Percentiles rank a stretch among this genome's conserved stretches.
Conservation (phyloP, 2,113 vertebrate species). For the Pleuronectes platessa region DNA sequence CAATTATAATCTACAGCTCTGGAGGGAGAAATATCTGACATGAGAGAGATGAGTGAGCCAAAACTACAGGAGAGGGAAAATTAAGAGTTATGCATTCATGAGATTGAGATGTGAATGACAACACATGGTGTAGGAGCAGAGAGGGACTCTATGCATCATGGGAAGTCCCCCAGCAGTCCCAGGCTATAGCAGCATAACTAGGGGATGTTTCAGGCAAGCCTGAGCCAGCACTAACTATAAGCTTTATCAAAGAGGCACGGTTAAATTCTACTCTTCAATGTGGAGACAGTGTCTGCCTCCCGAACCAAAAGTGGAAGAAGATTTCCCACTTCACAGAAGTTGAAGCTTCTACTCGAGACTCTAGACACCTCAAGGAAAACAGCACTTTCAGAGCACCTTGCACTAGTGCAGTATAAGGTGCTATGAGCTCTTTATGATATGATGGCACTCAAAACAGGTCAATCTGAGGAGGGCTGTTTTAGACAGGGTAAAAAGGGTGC, state of each 20-base stretch:
- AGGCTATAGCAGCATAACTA: neutral
- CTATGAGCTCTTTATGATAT: neutral
- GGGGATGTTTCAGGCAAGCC: neutral
- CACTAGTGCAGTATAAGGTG: neutral
- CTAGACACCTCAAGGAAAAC: too few relatives aligned
- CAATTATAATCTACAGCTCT: too few relatives aligned
- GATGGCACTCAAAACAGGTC: neutral
- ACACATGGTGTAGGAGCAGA: neutral
- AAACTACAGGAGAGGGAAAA: too few relatives aligned
- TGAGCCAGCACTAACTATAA: neutral
- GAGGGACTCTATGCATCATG: neutral
- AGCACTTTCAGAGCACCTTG: neutral
- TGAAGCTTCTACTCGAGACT: neutral
- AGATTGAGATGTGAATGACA: neutral
- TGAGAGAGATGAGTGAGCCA: too few relatives aligned
- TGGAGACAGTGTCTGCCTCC: neutral
- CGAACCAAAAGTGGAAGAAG: neutral
- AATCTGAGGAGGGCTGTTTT: too few relatives aligned
- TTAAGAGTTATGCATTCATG: too few relatives aligned
- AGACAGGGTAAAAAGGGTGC: too few relatives aligned
- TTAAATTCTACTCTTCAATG: neutral
- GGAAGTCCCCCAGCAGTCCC: neutral
- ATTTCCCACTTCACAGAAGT: neutral
- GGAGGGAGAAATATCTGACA: too few relatives aligned
- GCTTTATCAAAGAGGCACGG: neutral